These are phyloP conservation scores for Gymnogyps californianus DNA, from an alignment of 2,113 vertebrate species.

Conservation along the genomic window DNA sequence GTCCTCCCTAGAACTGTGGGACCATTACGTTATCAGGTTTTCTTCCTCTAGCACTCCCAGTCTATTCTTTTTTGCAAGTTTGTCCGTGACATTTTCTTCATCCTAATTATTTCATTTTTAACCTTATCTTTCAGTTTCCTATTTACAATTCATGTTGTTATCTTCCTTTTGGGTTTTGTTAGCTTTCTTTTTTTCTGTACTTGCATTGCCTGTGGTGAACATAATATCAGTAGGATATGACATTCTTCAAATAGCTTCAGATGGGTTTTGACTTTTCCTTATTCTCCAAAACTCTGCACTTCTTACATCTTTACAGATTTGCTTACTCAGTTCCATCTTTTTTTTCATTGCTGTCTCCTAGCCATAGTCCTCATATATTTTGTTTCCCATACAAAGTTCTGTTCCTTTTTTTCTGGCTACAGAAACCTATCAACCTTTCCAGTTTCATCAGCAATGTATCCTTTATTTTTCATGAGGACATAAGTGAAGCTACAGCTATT, in stretches of 20 bases:
- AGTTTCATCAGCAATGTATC: background rate
- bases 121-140: background rate
- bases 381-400: background rate
- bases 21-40: background rate
- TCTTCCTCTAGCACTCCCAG: background rate
- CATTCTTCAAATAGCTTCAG: background rate
- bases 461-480: background rate
- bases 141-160: background rate
- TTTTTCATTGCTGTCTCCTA: background rate
- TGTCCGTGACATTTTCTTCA: background rate
- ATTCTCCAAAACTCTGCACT: background rate
- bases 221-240: background rate
- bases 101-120: background rate
- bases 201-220: background rate
- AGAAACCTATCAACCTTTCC: background rate
- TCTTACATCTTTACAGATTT: background rate
- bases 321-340: background rate
- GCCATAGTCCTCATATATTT: background rate
- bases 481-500: background rate
- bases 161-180: background rate
- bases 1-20: background rate
- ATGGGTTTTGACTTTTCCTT: background rate
- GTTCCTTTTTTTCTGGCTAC: background rate
- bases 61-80: background rate
- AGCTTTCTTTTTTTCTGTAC: background rate